Evolutionary conservation across 1,140 invertebrate species (phyloP).

Genomic region (Hirudo medicinalis): DNA sequence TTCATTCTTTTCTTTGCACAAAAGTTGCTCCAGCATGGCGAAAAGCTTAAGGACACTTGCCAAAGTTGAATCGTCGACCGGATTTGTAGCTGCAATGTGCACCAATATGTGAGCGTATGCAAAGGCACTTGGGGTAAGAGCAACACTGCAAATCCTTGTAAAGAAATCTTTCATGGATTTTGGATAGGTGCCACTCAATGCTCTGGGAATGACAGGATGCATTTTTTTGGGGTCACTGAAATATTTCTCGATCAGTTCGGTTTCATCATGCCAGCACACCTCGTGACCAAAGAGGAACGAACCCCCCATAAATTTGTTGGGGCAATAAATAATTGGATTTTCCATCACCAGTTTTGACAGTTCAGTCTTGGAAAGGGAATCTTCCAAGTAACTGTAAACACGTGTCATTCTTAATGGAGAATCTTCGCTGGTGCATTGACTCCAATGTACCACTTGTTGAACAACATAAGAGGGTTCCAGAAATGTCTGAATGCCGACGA

Average conservation of each 20-base stretch:
- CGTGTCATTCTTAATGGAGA: background rate
- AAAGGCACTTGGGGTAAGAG: background rate
- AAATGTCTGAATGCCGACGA: background rate
- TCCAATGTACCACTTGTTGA: background rate
- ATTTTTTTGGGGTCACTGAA: conserved; percentile 7
- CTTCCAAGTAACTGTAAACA: conserved; percentile 1
- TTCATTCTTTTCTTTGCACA: too few species aligned
- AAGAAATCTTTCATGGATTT: background rate
- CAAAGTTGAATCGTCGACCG: too few species aligned
- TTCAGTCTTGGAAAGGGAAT: background rate
- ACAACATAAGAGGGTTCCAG: background rate
- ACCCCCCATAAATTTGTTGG: conserved; percentile 23
- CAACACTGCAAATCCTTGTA: background rate
- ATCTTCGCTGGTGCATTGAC: background rate
- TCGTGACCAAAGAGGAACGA: conserved; percentile 28
- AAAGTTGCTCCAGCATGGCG: too few species aligned
- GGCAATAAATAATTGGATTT: background rate
- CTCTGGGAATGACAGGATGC: background rate
- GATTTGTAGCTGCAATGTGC: background rate
- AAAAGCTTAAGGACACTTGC: too few species aligned
- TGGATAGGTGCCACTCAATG: background rate
- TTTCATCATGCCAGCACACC: conserved; percentile 33
- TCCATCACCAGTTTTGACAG: background rate
- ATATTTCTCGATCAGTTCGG: conserved; percentile 30
- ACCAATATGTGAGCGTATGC: background rate